Conservation (phyloP, 2,113 vertebrate species). For the Cisticola juncidis region DNA sequence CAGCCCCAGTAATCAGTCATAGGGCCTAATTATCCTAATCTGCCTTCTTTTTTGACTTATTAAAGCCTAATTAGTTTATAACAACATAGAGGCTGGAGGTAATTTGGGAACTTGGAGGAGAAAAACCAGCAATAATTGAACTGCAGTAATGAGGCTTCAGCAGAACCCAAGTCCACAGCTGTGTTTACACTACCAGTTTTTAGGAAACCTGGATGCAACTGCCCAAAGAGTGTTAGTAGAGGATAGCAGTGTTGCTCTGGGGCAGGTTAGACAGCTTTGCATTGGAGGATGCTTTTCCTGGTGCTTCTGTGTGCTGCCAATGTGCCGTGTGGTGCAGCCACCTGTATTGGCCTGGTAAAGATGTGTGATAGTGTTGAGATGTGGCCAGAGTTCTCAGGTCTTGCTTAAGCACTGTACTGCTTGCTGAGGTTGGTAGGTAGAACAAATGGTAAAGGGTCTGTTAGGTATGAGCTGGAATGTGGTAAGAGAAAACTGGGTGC, state of each 20-base stretch:
- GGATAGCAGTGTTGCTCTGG: neutral
- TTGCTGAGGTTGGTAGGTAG: neutral
- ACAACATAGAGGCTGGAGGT: constrained; percentile 45
- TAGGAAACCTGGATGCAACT: neutral
- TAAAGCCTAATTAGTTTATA: constrained; percentile 59
- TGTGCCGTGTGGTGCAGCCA: neutral
- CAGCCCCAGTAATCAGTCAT: constrained; percentile 40
- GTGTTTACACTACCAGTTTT: constrained; percentile 19
- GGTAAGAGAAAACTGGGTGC: neutral
- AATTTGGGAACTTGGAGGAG: constrained; percentile 40
- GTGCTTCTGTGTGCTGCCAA: neutral
- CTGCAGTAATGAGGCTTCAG: constrained; percentile 12
- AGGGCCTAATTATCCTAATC: constrained; percentile 29
- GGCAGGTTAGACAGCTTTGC: neutral
- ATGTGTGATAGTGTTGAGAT: neutral
- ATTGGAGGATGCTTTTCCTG: neutral
- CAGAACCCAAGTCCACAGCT: constrained; percentile 22
- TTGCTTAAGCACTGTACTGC: neutral
- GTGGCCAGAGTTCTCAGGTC: neutral
- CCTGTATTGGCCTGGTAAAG: neutral
- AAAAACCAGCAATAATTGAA: constrained; percentile 42
- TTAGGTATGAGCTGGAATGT: neutral
- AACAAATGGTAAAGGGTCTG: neutral
- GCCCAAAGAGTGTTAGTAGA: neutral
- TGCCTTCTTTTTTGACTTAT: constrained; percentile 46